Evolutionary conservation across 1,140 invertebrate genomes (phyloP).

Genomic region (Brachionus sp.): DNA sequence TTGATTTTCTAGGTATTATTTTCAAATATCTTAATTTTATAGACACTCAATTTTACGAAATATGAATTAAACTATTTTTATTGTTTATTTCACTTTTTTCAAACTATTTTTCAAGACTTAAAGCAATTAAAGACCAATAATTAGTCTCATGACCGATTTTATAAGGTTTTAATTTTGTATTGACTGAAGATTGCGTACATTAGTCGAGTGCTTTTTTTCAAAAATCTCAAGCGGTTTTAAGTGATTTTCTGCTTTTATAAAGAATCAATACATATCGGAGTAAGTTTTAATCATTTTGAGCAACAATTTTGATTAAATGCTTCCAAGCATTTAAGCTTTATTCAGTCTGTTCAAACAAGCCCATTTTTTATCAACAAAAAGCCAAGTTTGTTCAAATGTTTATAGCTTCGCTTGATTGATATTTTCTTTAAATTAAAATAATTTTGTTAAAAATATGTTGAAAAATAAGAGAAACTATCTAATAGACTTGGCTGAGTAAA

Average conservation of each 20-base stretch:
- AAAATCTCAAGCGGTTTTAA: background rate
- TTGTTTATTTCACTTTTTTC: background rate
- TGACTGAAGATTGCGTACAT: background rate
- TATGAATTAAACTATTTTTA: background rate
- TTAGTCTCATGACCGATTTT: background rate
- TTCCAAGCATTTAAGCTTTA: background rate
- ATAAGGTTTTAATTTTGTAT: background rate
- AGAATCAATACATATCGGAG: background rate
- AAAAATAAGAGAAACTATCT: background rate
- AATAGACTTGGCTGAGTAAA: background rate
- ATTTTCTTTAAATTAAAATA: background rate
- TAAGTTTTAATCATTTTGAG: background rate
- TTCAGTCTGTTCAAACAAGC: background rate
- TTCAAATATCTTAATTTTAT: background rate
- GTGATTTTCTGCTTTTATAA: background rate
- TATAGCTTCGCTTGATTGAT: background rate
- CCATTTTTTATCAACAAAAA: background rate
- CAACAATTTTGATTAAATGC: background rate
- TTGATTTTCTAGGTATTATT: background rate
- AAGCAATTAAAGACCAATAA: constrained; percentile 10
- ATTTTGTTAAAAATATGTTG: background rate
- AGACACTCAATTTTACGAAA: background rate
- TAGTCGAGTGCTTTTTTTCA: background rate
- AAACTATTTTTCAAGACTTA: background rate
- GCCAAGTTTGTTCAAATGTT: background rate